Conservation (phyloP, 2,797 vertebrate genomes). For the Myotis vivesi region DNA sequence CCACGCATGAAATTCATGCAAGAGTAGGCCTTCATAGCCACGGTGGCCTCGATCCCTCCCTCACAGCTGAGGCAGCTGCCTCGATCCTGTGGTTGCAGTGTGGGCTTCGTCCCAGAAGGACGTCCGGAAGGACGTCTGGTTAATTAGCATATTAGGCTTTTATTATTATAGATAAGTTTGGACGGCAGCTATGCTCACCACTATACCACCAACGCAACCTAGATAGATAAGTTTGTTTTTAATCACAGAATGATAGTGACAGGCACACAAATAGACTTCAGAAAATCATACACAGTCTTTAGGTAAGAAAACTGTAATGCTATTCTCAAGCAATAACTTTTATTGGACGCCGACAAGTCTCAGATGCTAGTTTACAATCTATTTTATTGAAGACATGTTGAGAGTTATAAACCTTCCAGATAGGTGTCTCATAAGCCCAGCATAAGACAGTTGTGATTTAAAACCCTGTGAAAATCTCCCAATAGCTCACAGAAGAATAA, state of each 20-base stretch:
- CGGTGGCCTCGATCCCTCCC: too few relatives aligned
- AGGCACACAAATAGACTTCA: constrained; percentile 10
- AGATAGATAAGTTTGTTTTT: too few relatives aligned
- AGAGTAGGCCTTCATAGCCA: too few relatives aligned
- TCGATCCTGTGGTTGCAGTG: too few relatives aligned
- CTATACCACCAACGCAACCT: too few relatives aligned
- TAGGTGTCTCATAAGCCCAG: constrained; percentile 21
- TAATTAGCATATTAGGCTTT: too few relatives aligned
- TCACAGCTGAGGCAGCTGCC: too few relatives aligned
- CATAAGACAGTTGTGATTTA: constrained; percentile 39
- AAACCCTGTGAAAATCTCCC: constrained; percentile 26
- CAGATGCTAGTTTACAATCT: constrained; percentile 35
- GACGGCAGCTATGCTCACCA: too few relatives aligned
- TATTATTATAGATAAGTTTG: too few relatives aligned
- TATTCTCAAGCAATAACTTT: constrained; percentile 36
- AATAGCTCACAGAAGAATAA: constrained; percentile 10
- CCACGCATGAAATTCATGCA: too few relatives aligned
- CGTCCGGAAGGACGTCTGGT: too few relatives aligned
- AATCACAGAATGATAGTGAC: constrained; percentile 13
- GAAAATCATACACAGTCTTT: constrained; percentile 43
- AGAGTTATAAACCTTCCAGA: constrained; percentile 36
- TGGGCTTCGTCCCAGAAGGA: too few relatives aligned
- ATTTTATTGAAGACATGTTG: constrained; percentile 53
- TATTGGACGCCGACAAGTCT: constrained; percentile 24
- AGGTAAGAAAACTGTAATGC: background rate